Conservation (phyloP, 1,140 invertebrate species). For the Atta texana region DNA sequence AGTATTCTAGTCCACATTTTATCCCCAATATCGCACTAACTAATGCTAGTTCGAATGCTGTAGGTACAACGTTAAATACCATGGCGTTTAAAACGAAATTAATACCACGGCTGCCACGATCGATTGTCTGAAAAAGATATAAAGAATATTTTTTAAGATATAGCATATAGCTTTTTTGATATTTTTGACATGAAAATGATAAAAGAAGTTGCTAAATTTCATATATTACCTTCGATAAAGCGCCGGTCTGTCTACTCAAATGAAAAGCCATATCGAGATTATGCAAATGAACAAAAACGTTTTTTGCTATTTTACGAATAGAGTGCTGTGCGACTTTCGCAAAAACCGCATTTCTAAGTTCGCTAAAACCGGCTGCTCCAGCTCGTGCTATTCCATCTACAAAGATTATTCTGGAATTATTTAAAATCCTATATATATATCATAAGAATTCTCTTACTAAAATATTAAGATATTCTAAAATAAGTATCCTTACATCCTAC, state of each 20-base stretch:
- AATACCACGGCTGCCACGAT: conserved; percentile 96
- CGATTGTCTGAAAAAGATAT: conserved; percentile 89
- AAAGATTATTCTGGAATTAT: conserved; percentile 45
- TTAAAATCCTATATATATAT: not conserved
- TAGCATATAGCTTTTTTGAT: conserved; percentile 6
- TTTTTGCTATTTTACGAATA: conserved; percentile 96
- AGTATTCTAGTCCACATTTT: conserved; percentile 91
- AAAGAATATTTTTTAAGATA: not conserved
- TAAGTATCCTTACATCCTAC: conserved; percentile 94
- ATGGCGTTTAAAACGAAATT: conserved; percentile 98
- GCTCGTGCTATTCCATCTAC: conserved; percentile 97
- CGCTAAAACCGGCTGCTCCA: conserved; percentile 96
- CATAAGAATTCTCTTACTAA: not conserved
- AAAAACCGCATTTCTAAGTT: conserved; percentile 99
- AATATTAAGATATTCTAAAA: conserved; percentile 2
- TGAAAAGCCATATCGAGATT: conserved; percentile 98
- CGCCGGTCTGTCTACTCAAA: conserved; percentile 96
- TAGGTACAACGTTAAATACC: conserved; percentile 99
- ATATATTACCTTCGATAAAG: conserved; percentile 90
- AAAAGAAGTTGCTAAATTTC: not conserved
- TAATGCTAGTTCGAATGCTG: conserved; percentile 96
- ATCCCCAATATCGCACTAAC: conserved; percentile 96
- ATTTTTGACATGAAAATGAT: not conserved
- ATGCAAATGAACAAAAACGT: conserved; percentile 99
- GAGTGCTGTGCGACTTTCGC: conserved; percentile 99